These are phyloP conservation scores for Labrus mixtus DNA, from an alignment of 2,113 vertebrate genomes.

Conservation along the genomic window DNA sequence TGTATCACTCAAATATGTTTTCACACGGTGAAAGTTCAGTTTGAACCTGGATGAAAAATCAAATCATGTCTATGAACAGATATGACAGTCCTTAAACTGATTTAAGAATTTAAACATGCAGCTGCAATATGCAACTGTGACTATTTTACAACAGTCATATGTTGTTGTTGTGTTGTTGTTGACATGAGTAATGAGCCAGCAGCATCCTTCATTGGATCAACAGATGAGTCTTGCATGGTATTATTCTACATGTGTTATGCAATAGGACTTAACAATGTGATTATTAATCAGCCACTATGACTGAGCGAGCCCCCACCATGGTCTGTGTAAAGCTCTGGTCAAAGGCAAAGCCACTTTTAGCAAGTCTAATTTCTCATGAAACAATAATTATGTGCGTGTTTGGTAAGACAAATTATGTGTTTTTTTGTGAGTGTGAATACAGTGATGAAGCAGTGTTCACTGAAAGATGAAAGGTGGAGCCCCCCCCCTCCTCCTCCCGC, in stretches of 20 bases:
- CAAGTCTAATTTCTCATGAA: slow-evolving; percentile 67
- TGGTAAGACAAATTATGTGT: background rate
- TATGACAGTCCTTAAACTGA: background rate
- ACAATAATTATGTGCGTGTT: slow-evolving; percentile 16
- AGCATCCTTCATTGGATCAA: slow-evolving; percentile 18
- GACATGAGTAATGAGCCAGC: slow-evolving; percentile 13
- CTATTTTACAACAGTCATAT: background rate
- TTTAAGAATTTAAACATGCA: background rate
- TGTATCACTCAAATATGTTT: background rate
- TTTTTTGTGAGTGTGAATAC: background rate
- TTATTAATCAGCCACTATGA: slow-evolving; percentile 42
- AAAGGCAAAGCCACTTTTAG: slow-evolving; percentile 52
- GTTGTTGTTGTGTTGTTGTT: slow-evolving; percentile 7
- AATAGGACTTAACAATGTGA: slow-evolving; percentile 29
- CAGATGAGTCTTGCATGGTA: slow-evolving; percentile 31
- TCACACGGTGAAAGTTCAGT: background rate
- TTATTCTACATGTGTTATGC: slow-evolving; percentile 23
- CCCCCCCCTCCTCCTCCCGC: background rate
- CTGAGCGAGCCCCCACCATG: background rate
- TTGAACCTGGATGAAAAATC: background rate
- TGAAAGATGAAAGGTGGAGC: slow-evolving; percentile 57
- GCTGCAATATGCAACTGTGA: background rate
- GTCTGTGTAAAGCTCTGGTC: slow-evolving; percentile 31
- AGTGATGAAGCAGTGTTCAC: slow-evolving; percentile 26
- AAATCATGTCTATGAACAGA: background rate